These are phyloP conservation scores for Probosciger aterrimus DNA, from an alignment of 2,113 vertebrate species.

Conservation along the genomic window DNA sequence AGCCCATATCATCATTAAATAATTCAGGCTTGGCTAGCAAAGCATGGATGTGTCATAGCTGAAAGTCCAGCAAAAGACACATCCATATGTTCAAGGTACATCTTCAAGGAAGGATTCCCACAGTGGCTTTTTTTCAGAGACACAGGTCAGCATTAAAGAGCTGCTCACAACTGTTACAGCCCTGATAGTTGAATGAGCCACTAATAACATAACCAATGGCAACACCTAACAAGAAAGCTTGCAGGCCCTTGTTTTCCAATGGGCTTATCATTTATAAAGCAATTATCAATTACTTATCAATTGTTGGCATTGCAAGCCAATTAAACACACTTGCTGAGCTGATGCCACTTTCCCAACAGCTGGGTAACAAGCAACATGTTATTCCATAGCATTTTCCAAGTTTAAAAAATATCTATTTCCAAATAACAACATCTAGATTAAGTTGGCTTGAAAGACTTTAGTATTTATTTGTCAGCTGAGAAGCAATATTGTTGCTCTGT, in stretches of 20 bases:
- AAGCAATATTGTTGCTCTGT: not conserved
- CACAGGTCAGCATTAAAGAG: not conserved
- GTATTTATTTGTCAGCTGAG: not conserved
- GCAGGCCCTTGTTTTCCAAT: not conserved
- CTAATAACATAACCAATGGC: not conserved
- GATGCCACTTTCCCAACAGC: fast-evolving
- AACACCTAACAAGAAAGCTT: not conserved
- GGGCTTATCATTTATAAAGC: not conserved
- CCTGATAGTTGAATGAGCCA: not conserved
- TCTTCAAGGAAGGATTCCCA: not conserved
- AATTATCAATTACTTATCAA: not conserved
- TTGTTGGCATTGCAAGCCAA: not conserved
- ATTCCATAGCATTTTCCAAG: not conserved
- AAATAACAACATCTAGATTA: not conserved
- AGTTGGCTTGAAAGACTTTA: not conserved
- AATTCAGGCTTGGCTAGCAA: constrained; percentile 43
- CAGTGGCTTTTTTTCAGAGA: not conserved
- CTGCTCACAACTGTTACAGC: not conserved
- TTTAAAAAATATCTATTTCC: not conserved
- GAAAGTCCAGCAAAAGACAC: constrained; percentile 1
- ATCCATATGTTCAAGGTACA: not conserved
- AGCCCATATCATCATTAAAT: constrained; percentile 24
- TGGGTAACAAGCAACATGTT: not conserved
- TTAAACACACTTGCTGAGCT: not conserved
- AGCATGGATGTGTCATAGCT: not conserved